Percentiles rank a stretch among this genome's conserved stretches.
These are phyloP conservation scores for Sesia bembeciformis DNA, from an alignment of 2,888 invertebrate genomes.

Conservation along the genomic window DNA sequence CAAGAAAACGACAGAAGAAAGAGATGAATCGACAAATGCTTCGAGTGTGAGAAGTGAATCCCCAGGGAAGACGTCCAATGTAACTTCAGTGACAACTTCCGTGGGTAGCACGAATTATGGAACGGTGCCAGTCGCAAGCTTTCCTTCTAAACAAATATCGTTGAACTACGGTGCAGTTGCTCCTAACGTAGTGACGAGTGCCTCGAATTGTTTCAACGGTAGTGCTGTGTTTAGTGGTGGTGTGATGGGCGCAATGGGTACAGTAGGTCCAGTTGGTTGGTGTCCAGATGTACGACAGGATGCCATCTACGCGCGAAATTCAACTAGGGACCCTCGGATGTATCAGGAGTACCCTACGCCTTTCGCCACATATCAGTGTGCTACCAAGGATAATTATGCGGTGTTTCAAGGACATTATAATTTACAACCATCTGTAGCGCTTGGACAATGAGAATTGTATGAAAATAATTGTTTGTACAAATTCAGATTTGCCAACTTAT, in stretches of 20 bases:
- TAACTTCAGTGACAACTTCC: background rate
- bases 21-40: slow-evolving; percentile 41
- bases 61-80: background rate
- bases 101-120: slow-evolving; percentile 50
- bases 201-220: slow-evolving; percentile 32
- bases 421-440: slow-evolving; percentile 58
- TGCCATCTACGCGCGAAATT: slow-evolving; percentile 33
- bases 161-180: slow-evolving; percentile 46
- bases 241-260: slow-evolving; percentile 24
- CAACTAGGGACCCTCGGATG: slow-evolving; percentile 43
- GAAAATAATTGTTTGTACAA: background rate
- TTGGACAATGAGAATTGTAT: slow-evolving; percentile 42
- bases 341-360: slow-evolving; percentile 57
- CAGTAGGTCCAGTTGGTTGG: slow-evolving; percentile 29
- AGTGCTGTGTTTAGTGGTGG: slow-evolving; percentile 34
- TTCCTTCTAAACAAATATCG: slow-evolving; percentile 32
- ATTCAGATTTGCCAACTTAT: background rate
- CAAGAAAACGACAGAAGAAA: slow-evolving; percentile 53
- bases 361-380: slow-evolving; percentile 57
- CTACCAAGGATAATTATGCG: slow-evolving; percentile 60
- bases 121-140: slow-evolving; percentile 35
- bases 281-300: slow-evolving; percentile 54
- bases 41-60: background rate
- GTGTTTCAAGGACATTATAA: slow-evolving; percentile 69
- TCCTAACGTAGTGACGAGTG: slow-evolving; percentile 27